Evolutionary conservation across 2,888 invertebrate species (phyloP).

Genomic region (Sarcophaga caerulescens): DNA sequence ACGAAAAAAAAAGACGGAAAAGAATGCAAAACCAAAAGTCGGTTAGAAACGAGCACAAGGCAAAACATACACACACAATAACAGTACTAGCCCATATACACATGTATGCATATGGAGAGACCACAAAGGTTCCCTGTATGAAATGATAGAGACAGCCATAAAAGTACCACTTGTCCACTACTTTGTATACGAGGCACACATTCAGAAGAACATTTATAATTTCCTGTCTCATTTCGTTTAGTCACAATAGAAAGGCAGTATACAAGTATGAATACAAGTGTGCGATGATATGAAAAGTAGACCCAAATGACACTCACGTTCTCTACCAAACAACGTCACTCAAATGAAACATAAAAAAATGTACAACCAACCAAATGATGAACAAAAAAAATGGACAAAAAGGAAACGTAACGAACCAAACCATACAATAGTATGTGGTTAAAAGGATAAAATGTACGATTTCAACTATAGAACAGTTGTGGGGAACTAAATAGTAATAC

Average conservation of each 20-base stretch:
- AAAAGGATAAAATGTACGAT: slow-evolving; percentile 4
- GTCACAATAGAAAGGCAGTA: slow-evolving; percentile 46
- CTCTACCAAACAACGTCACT: neutral
- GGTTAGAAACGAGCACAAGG: neutral
- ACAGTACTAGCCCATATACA: neutral
- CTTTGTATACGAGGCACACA: slow-evolving; percentile 10
- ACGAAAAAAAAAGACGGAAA: slow-evolving; percentile 7
- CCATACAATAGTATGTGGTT: slow-evolving; percentile 21
- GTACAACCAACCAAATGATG: neutral
- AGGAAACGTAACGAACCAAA: slow-evolving; percentile 18
- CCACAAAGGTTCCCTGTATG: slow-evolving; percentile 19
- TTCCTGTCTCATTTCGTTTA: slow-evolving; percentile 38
- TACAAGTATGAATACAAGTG: neutral
- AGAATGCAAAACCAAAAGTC: slow-evolving; percentile 1
- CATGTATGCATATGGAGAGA: neutral
- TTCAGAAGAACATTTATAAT: slow-evolving; percentile 9
- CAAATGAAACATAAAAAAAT: neutral
- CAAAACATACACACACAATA: neutral
- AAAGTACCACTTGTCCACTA: neutral
- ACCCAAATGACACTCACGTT: slow-evolving; percentile 38
- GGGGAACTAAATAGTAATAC: neutral
- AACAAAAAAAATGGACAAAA: neutral
- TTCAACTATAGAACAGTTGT: neutral
- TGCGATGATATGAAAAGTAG: slow-evolving; percentile 39
- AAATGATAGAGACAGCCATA: neutral